These are phyloP conservation scores for Tachysurus fulvidraco DNA, from an alignment of 2,113 vertebrate genomes.

Conservation along the genomic window DNA sequence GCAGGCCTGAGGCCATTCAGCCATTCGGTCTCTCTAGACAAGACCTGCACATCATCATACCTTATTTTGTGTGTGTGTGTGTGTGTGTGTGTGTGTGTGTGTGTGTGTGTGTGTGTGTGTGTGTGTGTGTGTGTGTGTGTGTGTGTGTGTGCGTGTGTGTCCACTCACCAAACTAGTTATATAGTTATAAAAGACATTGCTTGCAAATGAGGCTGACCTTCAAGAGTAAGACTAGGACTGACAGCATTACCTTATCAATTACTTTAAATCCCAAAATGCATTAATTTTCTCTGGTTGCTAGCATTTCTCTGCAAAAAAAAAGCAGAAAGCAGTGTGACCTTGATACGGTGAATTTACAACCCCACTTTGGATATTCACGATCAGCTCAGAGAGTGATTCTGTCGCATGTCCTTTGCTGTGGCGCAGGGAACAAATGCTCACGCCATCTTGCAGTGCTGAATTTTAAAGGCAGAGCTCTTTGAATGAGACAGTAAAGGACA, in stretches of 20 bases:
- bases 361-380: slow-evolving; percentile 48
- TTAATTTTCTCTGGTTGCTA: slow-evolving; percentile 34
- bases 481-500: slow-evolving; percentile 79
- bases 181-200: slow-evolving; percentile 36
- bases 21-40: slow-evolving; percentile 42
- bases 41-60: slow-evolving; percentile 44
- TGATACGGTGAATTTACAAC: slow-evolving; percentile 52
- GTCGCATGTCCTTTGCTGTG: slow-evolving; percentile 52
- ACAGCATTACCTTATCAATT: slow-evolving; percentile 48
- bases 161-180: slow-evolving; percentile 18
- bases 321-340: slow-evolving; percentile 47
- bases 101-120: slow-evolving; percentile 20
- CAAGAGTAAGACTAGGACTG: slow-evolving; percentile 23
- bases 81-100: slow-evolving; percentile 22
- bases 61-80: slow-evolving; percentile 22
- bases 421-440: slow-evolving; percentile 66
- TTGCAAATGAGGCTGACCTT: slow-evolving; percentile 44
- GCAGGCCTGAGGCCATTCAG: slow-evolving; percentile 46
- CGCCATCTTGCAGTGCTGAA: slow-evolving; percentile 78
- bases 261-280: slow-evolving; percentile 46
- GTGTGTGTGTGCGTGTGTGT: slow-evolving; percentile 8
- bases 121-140: slow-evolving; percentile 21
- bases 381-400: slow-evolving; percentile 30
- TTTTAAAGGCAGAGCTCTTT: slow-evolving; percentile 78
- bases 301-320: slow-evolving; percentile 33